A percentile compares a stretch with the other conserved stretches of the same genome.
Conservation (phyloP, 2,113 vertebrate species). For the Ailuropoda melanoleuca region DNA sequence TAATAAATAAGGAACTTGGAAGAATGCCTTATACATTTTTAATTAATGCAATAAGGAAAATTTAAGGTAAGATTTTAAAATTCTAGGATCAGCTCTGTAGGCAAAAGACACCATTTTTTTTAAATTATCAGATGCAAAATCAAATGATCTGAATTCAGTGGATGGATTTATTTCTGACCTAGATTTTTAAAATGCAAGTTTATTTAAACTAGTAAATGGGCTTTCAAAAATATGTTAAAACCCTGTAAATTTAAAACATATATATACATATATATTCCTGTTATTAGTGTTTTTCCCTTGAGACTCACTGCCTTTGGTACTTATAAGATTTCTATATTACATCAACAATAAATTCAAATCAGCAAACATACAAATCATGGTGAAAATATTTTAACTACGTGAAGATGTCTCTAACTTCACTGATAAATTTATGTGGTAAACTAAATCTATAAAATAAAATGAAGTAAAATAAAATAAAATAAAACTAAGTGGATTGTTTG, state of each 20-base stretch:
- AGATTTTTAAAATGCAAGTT: neutral
- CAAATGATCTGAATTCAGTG: neutral
- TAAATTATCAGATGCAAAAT: neutral
- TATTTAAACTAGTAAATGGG: neutral
- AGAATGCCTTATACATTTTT: neutral
- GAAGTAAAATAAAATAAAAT: neutral
- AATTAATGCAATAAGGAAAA: neutral
- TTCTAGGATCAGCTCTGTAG: neutral
- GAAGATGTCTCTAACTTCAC: neutral
- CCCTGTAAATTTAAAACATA: neutral
- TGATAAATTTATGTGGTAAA: neutral
- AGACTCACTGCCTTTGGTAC: neutral
- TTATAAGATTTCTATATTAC: neutral
- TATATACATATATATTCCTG: neutral
- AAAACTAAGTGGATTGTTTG: neutral
- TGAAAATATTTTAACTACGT: neutral
- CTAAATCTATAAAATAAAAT: neutral
- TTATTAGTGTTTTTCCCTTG: neutral
- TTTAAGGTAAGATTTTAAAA: neutral
- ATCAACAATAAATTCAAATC: neutral
- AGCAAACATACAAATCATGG: neutral
- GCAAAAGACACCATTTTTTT: neutral
- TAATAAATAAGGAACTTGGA: neutral
- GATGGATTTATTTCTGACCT: neutral
- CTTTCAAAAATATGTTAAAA: neutral